Evolutionary conservation across 2,888 invertebrate species (phyloP), one percentile per base, ranked within the genome.

Genomic region (Oscheius sp.): DNA sequence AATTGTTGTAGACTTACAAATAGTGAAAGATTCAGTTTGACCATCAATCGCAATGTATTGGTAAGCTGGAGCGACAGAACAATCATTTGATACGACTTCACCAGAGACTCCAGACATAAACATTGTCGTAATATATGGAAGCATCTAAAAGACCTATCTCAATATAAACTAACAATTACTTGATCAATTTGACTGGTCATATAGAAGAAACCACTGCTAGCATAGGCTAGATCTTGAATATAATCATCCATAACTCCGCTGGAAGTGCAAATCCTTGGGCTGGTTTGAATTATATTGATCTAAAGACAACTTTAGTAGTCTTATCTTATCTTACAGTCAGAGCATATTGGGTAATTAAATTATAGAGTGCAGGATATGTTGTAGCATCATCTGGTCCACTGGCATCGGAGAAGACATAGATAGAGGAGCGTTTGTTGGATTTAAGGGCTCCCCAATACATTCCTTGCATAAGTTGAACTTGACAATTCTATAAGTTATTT

Each of bases 321-420:
- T 33, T 37, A 50, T 31, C 17, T 4, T 20, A 61, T n/a, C 39
- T 58, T 46, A 72, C 71, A 45, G 67, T 46, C 5, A 72, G 34
- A 33, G 75, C 74, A 27, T 76, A 58, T 17, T 79, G 52, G 23
- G 70, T 69, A 31, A 72, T 53, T 23, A 61, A 31, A 29, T 72
- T 67, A 46, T 64, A 76, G 31, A 78, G 27, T 34, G 71, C 55
- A 48, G 72, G 33, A 48, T 71, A 65, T 0, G 33, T 20, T 17
- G 64, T 69, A 8, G 29, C 1, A 15, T 61, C 45, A 55, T 72
- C 70, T 27, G 72, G 71, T 17, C 73, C 79, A 25, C 76, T 73
- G 8, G 82, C 78, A 61, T 83, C 81, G 45, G 80, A 25, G 66
- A 82, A 83, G 10, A 81, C 73, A 71, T 76, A 83, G 39, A 83